These are phyloP conservation scores for Coelinius sp. DNA, from an alignment of 2,888 invertebrate genomes.

Conservation along the genomic window DNA sequence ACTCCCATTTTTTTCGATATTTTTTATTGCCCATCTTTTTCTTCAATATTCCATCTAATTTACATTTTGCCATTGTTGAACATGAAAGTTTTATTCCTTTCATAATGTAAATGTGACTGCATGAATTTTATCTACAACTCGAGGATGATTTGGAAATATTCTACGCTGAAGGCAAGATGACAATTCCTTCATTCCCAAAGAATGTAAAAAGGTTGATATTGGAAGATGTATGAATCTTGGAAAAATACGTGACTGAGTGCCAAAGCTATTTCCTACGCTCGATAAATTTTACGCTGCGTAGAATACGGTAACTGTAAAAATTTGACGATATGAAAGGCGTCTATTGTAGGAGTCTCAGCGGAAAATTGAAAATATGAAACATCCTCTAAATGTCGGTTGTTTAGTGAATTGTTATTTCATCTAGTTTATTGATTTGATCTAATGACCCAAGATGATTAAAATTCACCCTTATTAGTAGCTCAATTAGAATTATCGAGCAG, in stretches of 20 bases:
- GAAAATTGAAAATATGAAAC: not conserved
- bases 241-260: constrained; percentile 25
- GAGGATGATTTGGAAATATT: constrained; percentile 22
- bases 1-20: constrained; percentile 44
- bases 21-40: constrained; percentile 33
- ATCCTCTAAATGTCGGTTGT: not conserved
- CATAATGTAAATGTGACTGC: not conserved
- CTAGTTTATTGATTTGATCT: not conserved
- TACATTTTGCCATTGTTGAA: constrained; percentile 7
- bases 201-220: constrained; percentile 1
- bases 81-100: not conserved
- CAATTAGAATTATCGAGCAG: not conserved
- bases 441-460: not conserved
- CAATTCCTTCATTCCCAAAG: not conserved
- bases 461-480: not conserved
- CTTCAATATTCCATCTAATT: constrained; percentile 23
- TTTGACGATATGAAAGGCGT: not conserved
- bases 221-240: not conserved
- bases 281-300: constrained; percentile 17
- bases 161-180: not conserved
- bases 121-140: constrained; percentile 17
- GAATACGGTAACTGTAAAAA: constrained; percentile 11
- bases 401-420: not conserved
- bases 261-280: constrained; percentile 13
- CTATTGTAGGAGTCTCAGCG: not conserved